A percentile compares a stretch with the other conserved stretches of the same genome.
phyloP scores from a whole-genome alignment of 1,140 invertebrate species.

The Sitodiplosis mosellana region DNA sequence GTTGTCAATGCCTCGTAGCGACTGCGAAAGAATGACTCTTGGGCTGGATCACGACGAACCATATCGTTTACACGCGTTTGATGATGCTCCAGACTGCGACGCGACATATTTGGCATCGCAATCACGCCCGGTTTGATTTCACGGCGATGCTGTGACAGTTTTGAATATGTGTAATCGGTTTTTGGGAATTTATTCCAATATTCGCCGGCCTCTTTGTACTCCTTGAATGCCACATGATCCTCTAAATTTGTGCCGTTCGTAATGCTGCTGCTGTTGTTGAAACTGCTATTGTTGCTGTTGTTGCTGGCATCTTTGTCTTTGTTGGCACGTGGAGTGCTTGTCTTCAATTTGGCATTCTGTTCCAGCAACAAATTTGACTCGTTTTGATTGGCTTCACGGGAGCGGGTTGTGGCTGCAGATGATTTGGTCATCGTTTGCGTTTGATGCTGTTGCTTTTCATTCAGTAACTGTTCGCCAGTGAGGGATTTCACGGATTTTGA shows the following conservation, averaged over 20 bases:
- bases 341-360: background rate
- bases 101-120: slow-evolving; percentile 67
- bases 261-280: slow-evolving; percentile 13
- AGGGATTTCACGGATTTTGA: background rate
- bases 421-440: background rate
- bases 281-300: slow-evolving; percentile 1
- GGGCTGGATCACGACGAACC: slow-evolving; percentile 15
- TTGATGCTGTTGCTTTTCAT: background rate
- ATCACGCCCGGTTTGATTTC: slow-evolving; percentile 56
- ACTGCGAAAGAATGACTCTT: slow-evolving; percentile 19
- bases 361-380: slow-evolving; percentile 15
- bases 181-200: slow-evolving; percentile 61
- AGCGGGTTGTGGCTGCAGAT: too few species aligned
- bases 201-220: slow-evolving; percentile 40
- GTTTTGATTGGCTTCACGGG: slow-evolving; percentile 16
- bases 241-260: slow-evolving; percentile 13
- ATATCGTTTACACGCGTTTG: slow-evolving; percentile 18
- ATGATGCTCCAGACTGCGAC: slow-evolving; percentile 32
- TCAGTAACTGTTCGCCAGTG: slow-evolving; percentile 1
- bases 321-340: slow-evolving; percentile 5
- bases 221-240: slow-evolving; percentile 31
- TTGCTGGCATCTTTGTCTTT: slow-evolving; percentile 3
- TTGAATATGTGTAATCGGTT: slow-evolving; percentile 66
- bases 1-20: slow-evolving; percentile 11
- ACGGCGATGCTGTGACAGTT: slow-evolving; percentile 49